Evolutionary conservation across 1,140 invertebrate species (phyloP), one percentile per base, ranked within the genome.

Genomic region (Diabrotica undecimpunctata): DNA sequence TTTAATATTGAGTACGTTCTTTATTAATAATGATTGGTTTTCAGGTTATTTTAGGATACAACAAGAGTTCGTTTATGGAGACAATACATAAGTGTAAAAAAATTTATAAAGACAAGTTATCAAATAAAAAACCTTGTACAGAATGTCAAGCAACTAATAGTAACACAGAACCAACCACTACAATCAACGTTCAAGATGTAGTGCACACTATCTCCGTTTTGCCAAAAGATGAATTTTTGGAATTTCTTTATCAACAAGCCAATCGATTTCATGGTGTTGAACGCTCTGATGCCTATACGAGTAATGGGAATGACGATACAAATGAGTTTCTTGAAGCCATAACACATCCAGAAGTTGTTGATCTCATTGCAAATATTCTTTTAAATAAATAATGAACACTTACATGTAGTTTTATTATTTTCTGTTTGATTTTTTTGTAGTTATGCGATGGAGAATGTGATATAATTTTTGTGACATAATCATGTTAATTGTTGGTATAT

Each of bases 321-420:
- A 54, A 39, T 11, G 25, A 73, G 60, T 54, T 70, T n/a, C 50
- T 70, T n/a, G 59, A 69, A 57, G 65, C 68, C 37, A 41, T 71
- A 13, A 63, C 64, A 13, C 58, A 70, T 65, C 64, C 68, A 53
- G 68, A 72, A 62, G 70, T 72, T 25, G 58, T 73, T 38, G 60
- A 66, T 13, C 50, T 72, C 36, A 68, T 60, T 14, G 50, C 37
- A 12, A 60, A 60, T 57, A 60, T 46, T 46, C n/a, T 46, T 8
- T 5, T 46, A n/a, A 46, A 46, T 10, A 46, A 46, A 5, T 46
- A 46, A 46, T 25, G 1, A 25, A 25, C 1, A 25, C 4, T 2
- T 25, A 25, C 25, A 25, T 25, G 4, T 25, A 25, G 25, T 25
- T n/a, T n/a, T n/a, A n/a, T n/a, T n/a, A 25, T 25, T 25, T 25